Base-by-base conservation (phyloP, 2,797 vertebrate species). In the Gastrophryne carolinensis region DNA sequence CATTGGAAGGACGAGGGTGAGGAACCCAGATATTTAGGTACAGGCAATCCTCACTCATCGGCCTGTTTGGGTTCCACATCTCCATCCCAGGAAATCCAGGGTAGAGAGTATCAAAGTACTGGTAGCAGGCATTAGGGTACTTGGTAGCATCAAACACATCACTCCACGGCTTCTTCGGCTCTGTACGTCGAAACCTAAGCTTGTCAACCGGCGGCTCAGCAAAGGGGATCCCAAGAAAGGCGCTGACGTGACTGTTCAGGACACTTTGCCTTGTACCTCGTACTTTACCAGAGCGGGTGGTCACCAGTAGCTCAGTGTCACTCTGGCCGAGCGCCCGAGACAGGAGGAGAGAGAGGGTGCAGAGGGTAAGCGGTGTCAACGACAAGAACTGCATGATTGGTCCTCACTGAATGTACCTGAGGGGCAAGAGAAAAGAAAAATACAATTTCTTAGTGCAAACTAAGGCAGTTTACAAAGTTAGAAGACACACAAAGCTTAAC, bases 51-150 rank as follows among this genome's bases (percentile, higher is more conserved):
- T 98, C 96, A 0, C 90, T 96, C 91, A 96, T 94, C 19, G 91
- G 90, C 50, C 82, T 88, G 85, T 98, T 98, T 57, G 96, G 95
- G 80, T 98, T 98, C 96, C 95, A 98, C 96, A 98, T 98, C 84
- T 98, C 96, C 0, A 30, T 91, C 62, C 95, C 96, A 0, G 86
- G 88, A 79, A 98, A 98, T 0, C 94, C 95, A 0, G 95, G 96
- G 81, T 83, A 95, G 0, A 87, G 82, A 2, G 84, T 93, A 85
- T 98, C 96, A 70, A 96, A 92, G 0, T 77, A 88, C 78, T 98
- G 96, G 86, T 82, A 94, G 83, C 96, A 98, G 75, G 93, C 92
- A 2, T 89, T 92, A 7, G 89, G 90, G 81, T 94, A 95, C 35
- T 82, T 30, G 0, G 64, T 84, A 32, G 93, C 93, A 0, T 95